A percentile compares a stretch with the other conserved stretches of the same genome.
These are phyloP conservation scores for Carposina sasakii DNA, from an alignment of 1,140 invertebrate genomes.

Conservation along the genomic window DNA sequence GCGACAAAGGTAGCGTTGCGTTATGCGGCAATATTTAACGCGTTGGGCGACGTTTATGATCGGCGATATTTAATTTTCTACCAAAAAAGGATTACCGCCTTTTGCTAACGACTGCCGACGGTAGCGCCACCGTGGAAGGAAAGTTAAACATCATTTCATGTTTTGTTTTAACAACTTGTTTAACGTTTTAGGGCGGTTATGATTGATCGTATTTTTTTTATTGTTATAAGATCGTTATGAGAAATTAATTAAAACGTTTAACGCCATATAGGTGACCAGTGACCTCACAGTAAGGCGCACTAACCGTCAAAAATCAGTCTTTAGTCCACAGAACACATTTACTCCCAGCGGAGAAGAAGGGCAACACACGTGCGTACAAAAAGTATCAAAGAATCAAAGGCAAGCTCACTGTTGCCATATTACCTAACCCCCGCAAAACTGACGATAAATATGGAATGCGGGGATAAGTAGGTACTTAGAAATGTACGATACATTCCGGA, in stretches of 20 bases:
- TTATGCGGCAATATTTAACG: constrained; percentile 32
- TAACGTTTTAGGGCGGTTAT: neutral
- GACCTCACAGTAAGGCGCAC: neutral
- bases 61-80: constrained; percentile 41
- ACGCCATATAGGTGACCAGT: neutral
- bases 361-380: too few species aligned
- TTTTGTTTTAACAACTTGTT: neutral
- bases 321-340: neutral
- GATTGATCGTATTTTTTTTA: neutral
- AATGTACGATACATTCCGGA: too few species aligned
- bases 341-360: too few species aligned
- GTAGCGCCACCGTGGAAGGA: constrained; percentile 23
- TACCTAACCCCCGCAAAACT: too few species aligned
- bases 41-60: constrained; percentile 48
- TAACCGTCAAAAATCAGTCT: neutral
- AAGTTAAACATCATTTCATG: neutral
- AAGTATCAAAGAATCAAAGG: too few species aligned
- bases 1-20: neutral
- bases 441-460: too few species aligned
- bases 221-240: neutral
- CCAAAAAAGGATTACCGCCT: constrained; percentile 45
- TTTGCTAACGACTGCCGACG: constrained; percentile 41
- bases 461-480: too few species aligned
- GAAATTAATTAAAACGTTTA: neutral
- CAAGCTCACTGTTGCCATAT: too few species aligned